Evolutionary conservation across 2,797 vertebrate species (phyloP).

Genomic region (Danio aesculapii): DNA sequence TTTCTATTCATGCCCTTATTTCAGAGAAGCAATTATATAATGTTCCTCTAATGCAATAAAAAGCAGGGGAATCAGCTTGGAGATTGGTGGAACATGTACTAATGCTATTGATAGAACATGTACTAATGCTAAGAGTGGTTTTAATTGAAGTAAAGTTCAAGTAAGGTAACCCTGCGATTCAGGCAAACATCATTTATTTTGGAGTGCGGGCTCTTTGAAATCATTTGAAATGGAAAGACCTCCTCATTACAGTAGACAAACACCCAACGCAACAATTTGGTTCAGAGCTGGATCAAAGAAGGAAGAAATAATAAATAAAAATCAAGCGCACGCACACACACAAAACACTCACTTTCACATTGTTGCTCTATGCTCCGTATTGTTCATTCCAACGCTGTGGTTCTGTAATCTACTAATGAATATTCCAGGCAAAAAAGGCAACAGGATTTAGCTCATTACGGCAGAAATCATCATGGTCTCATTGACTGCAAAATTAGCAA

Average conservation of each 20-base stretch:
- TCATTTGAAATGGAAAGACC: constrained; percentile 42
- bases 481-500: not conserved
- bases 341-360: constrained; percentile 17
- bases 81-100: constrained; percentile 33
- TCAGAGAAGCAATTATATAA: constrained; percentile 35
- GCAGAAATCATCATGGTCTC: not conserved
- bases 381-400: constrained; percentile 28
- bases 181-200: constrained; percentile 33
- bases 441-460: constrained; percentile 31
- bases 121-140: constrained; percentile 13
- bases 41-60: not conserved
- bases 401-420: constrained; percentile 42
- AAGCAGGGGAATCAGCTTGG: not conserved
- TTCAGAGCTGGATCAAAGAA: constrained; percentile 50
- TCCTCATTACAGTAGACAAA: constrained; percentile 63
- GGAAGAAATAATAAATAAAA: not conserved
- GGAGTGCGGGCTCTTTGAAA: constrained; percentile 49
- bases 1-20: constrained; percentile 2
- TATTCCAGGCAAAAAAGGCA: constrained; percentile 21
- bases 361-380: constrained; percentile 11
- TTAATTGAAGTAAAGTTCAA: constrained; percentile 45
- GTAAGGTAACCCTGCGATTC: constrained; percentile 24
- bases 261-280: constrained; percentile 46
- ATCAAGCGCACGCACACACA: too few species aligned
- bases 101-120: constrained; percentile 29